These are phyloP conservation scores for Odontamblyopus rebecca DNA, from an alignment of 2,797 vertebrate species.

Conservation along the genomic window DNA sequence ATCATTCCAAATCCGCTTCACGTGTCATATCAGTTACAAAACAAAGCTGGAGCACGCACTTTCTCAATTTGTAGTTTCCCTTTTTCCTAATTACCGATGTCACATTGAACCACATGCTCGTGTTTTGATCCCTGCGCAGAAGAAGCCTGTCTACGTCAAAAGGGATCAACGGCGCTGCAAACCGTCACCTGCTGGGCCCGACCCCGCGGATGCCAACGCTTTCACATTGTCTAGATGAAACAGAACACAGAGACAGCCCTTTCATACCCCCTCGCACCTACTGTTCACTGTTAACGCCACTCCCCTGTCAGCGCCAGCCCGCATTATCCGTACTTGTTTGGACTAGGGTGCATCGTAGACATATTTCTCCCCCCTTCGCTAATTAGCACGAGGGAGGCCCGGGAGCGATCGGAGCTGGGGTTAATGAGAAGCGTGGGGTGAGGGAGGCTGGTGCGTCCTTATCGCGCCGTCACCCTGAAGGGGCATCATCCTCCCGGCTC, in stretches of 20 bases:
- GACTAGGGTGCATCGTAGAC: constrained; percentile 63
- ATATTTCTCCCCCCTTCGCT: constrained; percentile 68
- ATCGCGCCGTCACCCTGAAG: constrained; percentile 77
- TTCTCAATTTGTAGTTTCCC: constrained; percentile 39
- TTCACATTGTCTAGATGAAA: constrained; percentile 59
- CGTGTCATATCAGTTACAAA: not conserved
- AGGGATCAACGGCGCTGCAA: constrained; percentile 63
- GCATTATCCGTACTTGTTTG: constrained; percentile 39
- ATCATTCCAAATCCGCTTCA: not conserved
- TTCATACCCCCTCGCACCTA: constrained; percentile 70
- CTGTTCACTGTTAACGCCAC: constrained; percentile 58
- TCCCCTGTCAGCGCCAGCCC: constrained; percentile 56
- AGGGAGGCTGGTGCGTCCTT: constrained; percentile 28
- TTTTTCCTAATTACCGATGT: constrained; percentile 51
- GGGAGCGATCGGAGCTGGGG: constrained; percentile 77
- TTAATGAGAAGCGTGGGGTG: constrained; percentile 73
- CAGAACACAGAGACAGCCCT: constrained; percentile 65
- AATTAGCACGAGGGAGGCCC: constrained; percentile 80
- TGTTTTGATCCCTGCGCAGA: constrained; percentile 51
- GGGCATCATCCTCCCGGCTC: constrained; percentile 55
- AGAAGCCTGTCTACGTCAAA: constrained; percentile 55
- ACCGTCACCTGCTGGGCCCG: constrained; percentile 72
- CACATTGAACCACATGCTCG: constrained; percentile 45
- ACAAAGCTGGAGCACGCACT: constrained; percentile 25
- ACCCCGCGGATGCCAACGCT: constrained; percentile 63